Base-by-base conservation (phyloP, 1,140 invertebrate species). In the Eulimnadia texana region DNA sequence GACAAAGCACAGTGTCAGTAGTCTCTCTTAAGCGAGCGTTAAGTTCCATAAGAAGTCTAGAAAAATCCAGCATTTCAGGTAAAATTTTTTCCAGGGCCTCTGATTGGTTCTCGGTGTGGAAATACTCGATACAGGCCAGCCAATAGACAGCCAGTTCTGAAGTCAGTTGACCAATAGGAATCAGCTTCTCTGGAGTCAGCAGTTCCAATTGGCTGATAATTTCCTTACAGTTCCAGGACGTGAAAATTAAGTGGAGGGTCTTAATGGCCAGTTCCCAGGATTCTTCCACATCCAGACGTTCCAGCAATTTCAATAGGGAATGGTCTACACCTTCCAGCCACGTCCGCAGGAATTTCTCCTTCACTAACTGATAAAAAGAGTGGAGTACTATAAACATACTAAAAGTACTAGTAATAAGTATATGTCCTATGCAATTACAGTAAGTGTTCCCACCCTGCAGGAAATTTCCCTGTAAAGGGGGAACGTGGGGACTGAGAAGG, bases 281-380 rank as follows among this genome's bases (percentile, higher is more conserved):
- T 60, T 72, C 72, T 61, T 84, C 82, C 11, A 86, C 74, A 68
- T 82, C 81, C 0, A 84, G 69, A 50, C 78, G 80, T 28, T 74
- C 73, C 1, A 85, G 70, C 16, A 88, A 74, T 10, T 76, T 71
- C 27, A 85, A 68, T 50, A 79, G 79, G 64, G 84, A 79, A 16
- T 78, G 74, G 47, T 82, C 74, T 62, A 78, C 82, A 42, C 78
- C 71, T 16, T 76, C 70, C 33, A 87, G 69, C 86, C 86, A 89
- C 0, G 78, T 69, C 53, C 81, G 79, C 3, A 88, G 65, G 53
- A 83, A 68, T 50, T 73, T 69, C 22, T 74, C 74, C 23, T 70
- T 67, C 0, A 82, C 76, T n/a, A n/a, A n/a, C n/a, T n/a, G n/a
- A n/a, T n/a, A n/a, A n/a, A n/a, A n/a, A n/a, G n/a, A n/a, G n/a